Percentiles rank a stretch among this genome's conserved stretches.
Conservation (phyloP, 2,113 vertebrate genomes). For the human region GRCh38 chr9:131131001-131131500, state of each 20-base stretch:
- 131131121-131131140: not conserved
- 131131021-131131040: not conserved
- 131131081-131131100: not conserved
- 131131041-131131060: not conserved
- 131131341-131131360: not conserved
- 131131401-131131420: rapidly evolving
- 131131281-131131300: not conserved
- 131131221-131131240: no score
- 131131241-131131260: not conserved
- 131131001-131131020: not conserved
- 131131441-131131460: rapidly evolving
- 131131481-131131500: not conserved
- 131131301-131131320: not conserved
- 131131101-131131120: not conserved
- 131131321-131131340: not conserved
- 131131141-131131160: not conserved
- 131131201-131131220: rapidly evolving
- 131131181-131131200: not conserved
- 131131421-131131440: not conserved
- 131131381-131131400: not conserved
- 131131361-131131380: not conserved
- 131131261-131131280: not conserved
- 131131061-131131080: not conserved
- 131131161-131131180: not conserved
- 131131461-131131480: not conserved